Base-by-base conservation (phyloP, 2,888 invertebrate species). In the Dendrolimus pini region DNA sequence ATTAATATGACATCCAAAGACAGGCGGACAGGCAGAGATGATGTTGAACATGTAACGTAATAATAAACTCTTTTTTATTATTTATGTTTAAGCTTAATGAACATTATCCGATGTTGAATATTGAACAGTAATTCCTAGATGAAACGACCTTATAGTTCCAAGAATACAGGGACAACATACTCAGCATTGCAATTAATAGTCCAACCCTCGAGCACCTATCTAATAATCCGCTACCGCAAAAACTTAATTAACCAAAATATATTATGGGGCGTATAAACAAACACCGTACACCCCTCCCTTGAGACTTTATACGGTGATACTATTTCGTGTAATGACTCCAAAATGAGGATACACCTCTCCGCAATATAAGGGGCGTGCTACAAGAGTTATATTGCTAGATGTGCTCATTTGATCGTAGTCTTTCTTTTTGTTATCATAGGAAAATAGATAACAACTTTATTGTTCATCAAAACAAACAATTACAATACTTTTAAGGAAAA, bases 261-360 rank as follows among this genome's bases (percentile, higher is more conserved):
- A 87, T 60, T 74, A 74, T 82, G 80, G 79, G 73, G 83, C 80
- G 81, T 82, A 85, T 87, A 88, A 85, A 89, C 84, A 89, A 86
- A 82, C 83, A 82, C 78, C 77, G 66, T 75, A 76, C 82, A 77
- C 85, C 85, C 84, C 78, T 75, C 88, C 82, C 84, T 64, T 56
- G 89, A 78, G 89, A 88, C 80, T 81, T 84, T 75, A 81, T 79
- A 82, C 84, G 89, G 84, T 85, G 88, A 88, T 89, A 89, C 89
- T 87, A 86, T 88, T 89, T 83, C 89, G 89, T 89, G 89, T 90
- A 89, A 89, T 89, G 89, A 89, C 87, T 89, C 80, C 88, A 84
- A 83, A 89, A 89, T 89, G 89, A 89, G 89, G 82, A 86, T 83
- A 83, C 78, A 80, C 80, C 78, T 77, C 78, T 80, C 82, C 75